Evolutionary conservation across 2,797 vertebrate genomes (phyloP).

Genomic region (Linurgus olivaceus): DNA sequence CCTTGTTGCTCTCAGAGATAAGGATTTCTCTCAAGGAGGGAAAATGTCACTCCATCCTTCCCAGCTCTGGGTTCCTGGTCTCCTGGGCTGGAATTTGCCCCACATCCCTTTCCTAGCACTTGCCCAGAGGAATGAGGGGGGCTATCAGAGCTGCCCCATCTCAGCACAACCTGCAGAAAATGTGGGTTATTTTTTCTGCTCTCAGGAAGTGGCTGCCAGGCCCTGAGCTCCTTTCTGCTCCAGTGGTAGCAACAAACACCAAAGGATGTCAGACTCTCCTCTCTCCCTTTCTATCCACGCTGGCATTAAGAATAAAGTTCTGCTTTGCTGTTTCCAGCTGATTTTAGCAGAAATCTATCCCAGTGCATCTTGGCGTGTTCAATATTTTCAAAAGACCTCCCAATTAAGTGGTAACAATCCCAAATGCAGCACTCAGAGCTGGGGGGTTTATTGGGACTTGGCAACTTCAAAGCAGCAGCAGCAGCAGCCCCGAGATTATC

Average conservation of each 20-base stretch:
- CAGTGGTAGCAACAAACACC: constrained; percentile 40
- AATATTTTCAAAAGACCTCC: neutral
- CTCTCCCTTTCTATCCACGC: constrained; percentile 1
- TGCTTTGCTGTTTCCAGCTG: neutral
- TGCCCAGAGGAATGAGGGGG: neutral
- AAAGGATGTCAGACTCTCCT: constrained; percentile 58
- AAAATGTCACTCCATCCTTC: neutral
- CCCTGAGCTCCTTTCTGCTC: constrained; percentile 62
- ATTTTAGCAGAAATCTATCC: neutral
- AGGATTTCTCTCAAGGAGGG: neutral
- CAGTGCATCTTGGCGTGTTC: neutral
- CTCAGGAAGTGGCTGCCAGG: constrained; percentile 61
- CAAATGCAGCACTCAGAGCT: neutral
- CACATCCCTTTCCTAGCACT: neutral
- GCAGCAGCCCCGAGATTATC: neutral
- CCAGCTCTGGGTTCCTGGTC: neutral
- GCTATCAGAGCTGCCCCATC: neutral
- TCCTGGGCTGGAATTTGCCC: neutral
- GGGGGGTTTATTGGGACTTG: constrained; percentile 10
- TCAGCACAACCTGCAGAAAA: neutral
- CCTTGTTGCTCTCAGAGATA: neutral
- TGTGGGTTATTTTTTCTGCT: neutral
- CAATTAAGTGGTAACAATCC: neutral
- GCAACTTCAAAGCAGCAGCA: constrained; percentile 23
- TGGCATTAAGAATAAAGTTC: neutral